These are phyloP conservation scores for Scartelaos histophorus DNA, from an alignment of 2,113 vertebrate genomes.

Conservation along the genomic window DNA sequence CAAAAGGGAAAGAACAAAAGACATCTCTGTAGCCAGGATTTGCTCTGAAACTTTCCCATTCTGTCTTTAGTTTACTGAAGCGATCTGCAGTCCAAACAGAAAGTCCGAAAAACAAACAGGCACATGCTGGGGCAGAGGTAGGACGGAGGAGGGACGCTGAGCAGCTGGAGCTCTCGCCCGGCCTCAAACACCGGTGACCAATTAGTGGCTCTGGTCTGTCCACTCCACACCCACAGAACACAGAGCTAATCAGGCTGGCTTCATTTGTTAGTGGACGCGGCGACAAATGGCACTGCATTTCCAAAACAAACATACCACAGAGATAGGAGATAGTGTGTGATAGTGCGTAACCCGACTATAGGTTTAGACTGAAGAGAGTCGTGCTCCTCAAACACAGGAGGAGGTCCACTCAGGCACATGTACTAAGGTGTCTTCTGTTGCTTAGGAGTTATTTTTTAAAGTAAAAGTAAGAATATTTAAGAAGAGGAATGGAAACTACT, in stretches of 20 bases:
- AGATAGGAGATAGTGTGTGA: constrained; percentile 10
- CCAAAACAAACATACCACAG: constrained; percentile 53
- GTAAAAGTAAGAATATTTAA: background rate
- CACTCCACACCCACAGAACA: constrained; percentile 34
- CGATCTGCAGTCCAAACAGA: constrained; percentile 68
- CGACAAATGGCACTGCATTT: constrained; percentile 63
- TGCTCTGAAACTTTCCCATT: background rate
- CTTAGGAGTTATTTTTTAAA: background rate
- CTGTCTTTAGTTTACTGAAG: constrained; percentile 61
- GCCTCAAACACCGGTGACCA: constrained; percentile 55
- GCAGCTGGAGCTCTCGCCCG: constrained; percentile 54
- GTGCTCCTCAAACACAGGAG: background rate
- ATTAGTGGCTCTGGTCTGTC: constrained; percentile 42
- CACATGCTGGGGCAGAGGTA: constrained; percentile 39
- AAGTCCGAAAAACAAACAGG: constrained; percentile 74
- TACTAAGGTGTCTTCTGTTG: background rate
- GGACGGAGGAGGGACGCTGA: constrained; percentile 24
- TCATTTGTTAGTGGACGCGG: constrained; percentile 47
- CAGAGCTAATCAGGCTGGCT: constrained; percentile 39
- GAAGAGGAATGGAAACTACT: background rate
- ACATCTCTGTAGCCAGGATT: background rate
- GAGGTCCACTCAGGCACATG: background rate
- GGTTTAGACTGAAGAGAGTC: constrained; percentile 2
- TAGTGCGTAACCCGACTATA: background rate
- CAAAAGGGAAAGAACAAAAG: background rate